Evolutionary conservation across 2,113 vertebrate species (phyloP).

Genomic region (Brienomyrus brachyistius): DNA sequence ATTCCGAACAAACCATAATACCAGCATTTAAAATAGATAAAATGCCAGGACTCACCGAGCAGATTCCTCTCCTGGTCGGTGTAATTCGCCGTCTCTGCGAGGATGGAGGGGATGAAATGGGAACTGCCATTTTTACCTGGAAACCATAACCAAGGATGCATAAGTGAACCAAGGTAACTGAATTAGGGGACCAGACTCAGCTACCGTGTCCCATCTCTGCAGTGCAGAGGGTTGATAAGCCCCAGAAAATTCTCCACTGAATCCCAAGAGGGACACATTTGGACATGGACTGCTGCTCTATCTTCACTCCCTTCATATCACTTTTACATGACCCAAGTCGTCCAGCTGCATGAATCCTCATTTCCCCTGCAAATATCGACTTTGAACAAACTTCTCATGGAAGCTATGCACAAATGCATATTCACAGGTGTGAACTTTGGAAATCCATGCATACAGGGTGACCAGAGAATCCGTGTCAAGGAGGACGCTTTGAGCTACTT

Average conservation of each 20-base stretch:
- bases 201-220: background rate
- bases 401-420: background rate
- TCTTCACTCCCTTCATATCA: background rate
- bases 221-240: background rate
- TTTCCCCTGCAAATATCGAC: background rate
- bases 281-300: background rate
- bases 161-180: background rate
- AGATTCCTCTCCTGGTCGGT: slow-evolving; percentile 54
- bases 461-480: background rate
- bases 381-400: background rate
- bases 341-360: background rate
- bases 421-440: background rate
- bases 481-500: background rate
- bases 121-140: slow-evolving; percentile 53
- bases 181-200: background rate
- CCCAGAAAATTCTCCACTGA: background rate
- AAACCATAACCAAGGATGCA: background rate
- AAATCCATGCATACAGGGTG: background rate
- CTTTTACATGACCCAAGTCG: background rate
- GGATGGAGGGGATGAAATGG: slow-evolving; percentile 51
- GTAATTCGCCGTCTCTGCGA: slow-evolving; percentile 49
- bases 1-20: background rate
- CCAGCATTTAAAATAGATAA: background rate
- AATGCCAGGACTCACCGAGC: slow-evolving; percentile 48
- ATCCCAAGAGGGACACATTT: background rate